Conservation (phyloP, 2,888 invertebrate species). For the Gymnocheta viridis region DNA sequence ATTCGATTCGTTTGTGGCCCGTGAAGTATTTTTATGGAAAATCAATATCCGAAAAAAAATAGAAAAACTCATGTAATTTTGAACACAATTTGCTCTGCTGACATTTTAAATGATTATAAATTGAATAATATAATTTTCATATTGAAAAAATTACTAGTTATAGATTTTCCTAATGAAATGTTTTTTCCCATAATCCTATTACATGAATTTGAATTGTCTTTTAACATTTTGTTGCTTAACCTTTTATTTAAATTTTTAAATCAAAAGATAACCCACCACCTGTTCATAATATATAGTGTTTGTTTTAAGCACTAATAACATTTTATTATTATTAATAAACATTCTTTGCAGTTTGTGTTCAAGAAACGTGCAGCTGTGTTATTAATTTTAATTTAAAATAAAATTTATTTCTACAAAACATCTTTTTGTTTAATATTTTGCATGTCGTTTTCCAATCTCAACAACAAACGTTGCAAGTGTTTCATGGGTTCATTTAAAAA, state of each 20-base stretch:
- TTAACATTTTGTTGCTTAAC: slow-evolving; percentile 23
- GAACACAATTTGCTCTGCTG: too few relatives aligned
- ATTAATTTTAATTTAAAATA: slow-evolving; percentile 37
- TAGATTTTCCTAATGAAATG: background rate
- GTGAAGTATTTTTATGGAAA: too few relatives aligned
- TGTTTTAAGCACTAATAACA: slow-evolving; percentile 4
- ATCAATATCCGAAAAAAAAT: too few relatives aligned
- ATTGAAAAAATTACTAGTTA: background rate
- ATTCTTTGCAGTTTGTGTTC: background rate
- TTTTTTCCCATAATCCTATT: slow-evolving; percentile 12
- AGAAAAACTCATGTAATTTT: too few relatives aligned
- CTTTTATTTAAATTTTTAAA: slow-evolving; percentile 34
- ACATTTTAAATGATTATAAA: too few relatives aligned
- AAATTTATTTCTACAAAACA: slow-evolving; percentile 35
- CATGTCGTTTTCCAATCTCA: slow-evolving; percentile 45
- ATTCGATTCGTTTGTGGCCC: too few relatives aligned
- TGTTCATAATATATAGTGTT: slow-evolving; percentile 46
- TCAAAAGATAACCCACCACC: slow-evolving; percentile 12
- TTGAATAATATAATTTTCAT: background rate
- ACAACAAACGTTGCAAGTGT: slow-evolving; percentile 1
- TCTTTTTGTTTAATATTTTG: slow-evolving; percentile 26
- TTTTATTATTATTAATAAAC: slow-evolving; percentile 38
- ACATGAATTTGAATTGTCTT: background rate
- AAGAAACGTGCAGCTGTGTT: slow-evolving; percentile 54
- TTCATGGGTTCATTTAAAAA: background rate